Evolutionary conservation across 2,888 invertebrate species (phyloP).

Genomic region (Lithophane leautieri): DNA sequence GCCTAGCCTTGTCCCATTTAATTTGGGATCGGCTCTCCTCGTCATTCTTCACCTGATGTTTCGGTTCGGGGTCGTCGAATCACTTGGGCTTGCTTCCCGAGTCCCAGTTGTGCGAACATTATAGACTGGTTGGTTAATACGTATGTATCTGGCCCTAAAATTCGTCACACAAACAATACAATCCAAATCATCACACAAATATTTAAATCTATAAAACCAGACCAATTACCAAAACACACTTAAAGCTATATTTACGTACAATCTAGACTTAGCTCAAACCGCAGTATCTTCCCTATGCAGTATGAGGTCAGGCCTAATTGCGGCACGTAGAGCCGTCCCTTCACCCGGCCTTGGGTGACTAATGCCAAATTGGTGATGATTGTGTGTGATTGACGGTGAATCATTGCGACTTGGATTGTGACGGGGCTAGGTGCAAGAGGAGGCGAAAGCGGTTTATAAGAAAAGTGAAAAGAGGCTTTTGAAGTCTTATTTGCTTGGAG

Average conservation of each 20-base stretch:
- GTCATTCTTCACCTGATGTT: too few species aligned
- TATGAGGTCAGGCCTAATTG: constrained; percentile 75
- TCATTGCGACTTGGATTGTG: constrained; percentile 62
- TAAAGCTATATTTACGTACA: constrained; percentile 46
- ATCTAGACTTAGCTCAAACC: constrained; percentile 62
- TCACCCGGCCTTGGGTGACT: constrained; percentile 81
- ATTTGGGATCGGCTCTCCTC: too few species aligned
- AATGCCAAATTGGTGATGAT: constrained; percentile 76
- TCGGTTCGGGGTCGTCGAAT: too few species aligned
- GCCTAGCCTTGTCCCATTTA: too few species aligned
- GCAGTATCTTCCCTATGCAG: constrained; percentile 67
- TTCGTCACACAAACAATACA: background rate
- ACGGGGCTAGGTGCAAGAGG: background rate
- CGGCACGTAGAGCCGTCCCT: constrained; percentile 81
- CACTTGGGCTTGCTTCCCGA: too few species aligned
- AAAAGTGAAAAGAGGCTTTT: too few species aligned
- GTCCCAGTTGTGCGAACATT: too few species aligned
- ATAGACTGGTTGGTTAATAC: background rate
- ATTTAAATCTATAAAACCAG: constrained; percentile 18
- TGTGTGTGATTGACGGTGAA: constrained; percentile 75
- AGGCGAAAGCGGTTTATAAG: constrained; percentile 27
- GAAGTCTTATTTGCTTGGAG: too few species aligned
- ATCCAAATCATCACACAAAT: constrained; percentile 17
- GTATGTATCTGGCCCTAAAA: background rate
- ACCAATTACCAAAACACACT: constrained; percentile 53